phyloP scores from a whole-genome alignment of 2,113 vertebrate genomes.

The Pan paniscus region DNA sequence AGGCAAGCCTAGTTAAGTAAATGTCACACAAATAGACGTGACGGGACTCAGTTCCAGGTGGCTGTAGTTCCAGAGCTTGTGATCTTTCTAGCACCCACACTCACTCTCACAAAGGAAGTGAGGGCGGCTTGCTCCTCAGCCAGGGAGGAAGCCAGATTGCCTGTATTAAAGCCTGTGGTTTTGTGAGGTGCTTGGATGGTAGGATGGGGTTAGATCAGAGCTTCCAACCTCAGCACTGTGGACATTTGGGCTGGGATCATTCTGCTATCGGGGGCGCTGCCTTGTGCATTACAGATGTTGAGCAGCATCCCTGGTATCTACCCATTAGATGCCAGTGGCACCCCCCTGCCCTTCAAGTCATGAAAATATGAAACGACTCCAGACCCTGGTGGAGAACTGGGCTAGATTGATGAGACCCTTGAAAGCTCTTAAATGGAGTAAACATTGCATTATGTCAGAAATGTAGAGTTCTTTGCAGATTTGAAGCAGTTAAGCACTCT shows the following conservation, averaged over 20 bases:
- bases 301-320: background rate
- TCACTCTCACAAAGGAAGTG: background rate
- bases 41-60: background rate
- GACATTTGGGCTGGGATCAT: background rate
- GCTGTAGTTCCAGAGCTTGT: background rate
- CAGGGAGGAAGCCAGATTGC: background rate
- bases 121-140: too few species aligned
- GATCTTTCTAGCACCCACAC: background rate
- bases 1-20: background rate
- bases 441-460: background rate
- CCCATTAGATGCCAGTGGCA: too few species aligned
- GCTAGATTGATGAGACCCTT: background rate
- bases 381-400: background rate
- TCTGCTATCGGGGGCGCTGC: background rate
- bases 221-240: background rate
- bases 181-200: background rate
- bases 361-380: background rate
- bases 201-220: background rate
- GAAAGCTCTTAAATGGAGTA: background rate
- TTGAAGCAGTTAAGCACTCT: background rate
- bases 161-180: background rate
- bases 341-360: background rate
- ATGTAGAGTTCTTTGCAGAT: background rate
- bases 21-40: rapidly evolving
- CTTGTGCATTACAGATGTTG: background rate